phyloP scores from a whole-genome alignment of 2,113 vertebrate genomes.

The Mesocricetus auratus region DNA sequence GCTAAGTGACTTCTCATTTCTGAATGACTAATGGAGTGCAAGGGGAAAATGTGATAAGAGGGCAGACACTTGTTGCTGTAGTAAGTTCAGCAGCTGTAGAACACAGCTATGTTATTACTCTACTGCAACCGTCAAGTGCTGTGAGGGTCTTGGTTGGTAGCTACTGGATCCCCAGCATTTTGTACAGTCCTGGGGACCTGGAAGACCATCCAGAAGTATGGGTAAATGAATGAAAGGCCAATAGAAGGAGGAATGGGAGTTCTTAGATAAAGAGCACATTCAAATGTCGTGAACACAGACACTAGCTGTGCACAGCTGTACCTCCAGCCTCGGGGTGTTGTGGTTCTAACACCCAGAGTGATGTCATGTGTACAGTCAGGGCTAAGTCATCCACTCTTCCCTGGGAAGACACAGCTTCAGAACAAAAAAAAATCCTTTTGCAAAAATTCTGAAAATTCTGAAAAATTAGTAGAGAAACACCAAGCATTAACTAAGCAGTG shows the following conservation, averaged over 20 bases:
- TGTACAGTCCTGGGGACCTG: neutral
- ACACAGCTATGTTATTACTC: neutral
- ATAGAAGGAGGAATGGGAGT: neutral
- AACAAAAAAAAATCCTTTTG: constrained; percentile 30
- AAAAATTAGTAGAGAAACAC: neutral
- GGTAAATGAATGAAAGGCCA: neutral
- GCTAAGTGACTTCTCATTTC: neutral
- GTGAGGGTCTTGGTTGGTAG: neutral
- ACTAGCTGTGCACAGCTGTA: neutral
- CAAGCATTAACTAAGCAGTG: neutral
- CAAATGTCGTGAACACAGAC: neutral
- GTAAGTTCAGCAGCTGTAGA: neutral
- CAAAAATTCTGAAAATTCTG: neutral
- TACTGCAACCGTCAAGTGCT: neutral
- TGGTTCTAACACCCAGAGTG: neutral
- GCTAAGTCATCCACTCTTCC: neutral
- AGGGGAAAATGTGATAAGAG: neutral
- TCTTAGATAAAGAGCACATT: neutral
- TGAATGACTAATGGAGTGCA: neutral
- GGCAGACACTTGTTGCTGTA: neutral
- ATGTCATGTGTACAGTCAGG: neutral
- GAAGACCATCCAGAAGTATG: neutral
- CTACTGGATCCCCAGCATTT: neutral
- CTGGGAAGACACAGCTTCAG: neutral
- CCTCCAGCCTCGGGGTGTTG: neutral